Evolutionary conservation across 1,140 invertebrate species (phyloP).

Genomic region (Melipona quadrifasciata): DNA sequence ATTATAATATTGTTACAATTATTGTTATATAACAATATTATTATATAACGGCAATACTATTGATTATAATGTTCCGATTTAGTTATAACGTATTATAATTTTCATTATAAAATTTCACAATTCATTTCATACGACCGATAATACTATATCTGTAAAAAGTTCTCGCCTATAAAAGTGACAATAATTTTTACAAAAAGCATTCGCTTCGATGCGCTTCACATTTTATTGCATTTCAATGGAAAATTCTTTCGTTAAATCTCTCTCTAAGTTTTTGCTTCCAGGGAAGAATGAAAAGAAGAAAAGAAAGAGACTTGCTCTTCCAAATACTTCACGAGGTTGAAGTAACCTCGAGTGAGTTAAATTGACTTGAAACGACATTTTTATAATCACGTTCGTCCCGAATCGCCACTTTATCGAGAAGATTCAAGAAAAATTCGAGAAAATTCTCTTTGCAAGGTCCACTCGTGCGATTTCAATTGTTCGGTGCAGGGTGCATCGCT

Average conservation of each 20-base stretch:
- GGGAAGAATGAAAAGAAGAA: rapidly evolving
- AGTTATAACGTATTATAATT: too few species aligned
- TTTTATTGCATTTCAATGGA: not conserved
- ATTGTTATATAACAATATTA: too few species aligned
- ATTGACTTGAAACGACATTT: not conserved
- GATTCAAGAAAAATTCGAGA: not conserved
- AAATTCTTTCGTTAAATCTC: not conserved
- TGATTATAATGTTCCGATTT: too few species aligned
- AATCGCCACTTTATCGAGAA: not conserved
- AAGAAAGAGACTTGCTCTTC: not conserved
- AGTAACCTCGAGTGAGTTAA: not conserved
- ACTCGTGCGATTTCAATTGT: not conserved
- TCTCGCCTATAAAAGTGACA: too few species aligned
- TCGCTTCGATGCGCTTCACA: not conserved
- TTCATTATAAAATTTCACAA: too few species aligned
- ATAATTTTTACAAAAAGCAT: not conserved
- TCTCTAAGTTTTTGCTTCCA: not conserved
- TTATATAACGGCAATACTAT: too few species aligned
- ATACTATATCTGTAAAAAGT: too few species aligned
- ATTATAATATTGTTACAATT: too few species aligned
- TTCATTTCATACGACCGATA: too few species aligned
- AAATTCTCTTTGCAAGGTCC: not conserved
- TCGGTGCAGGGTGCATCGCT: too few species aligned
- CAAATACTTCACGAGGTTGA: not conserved
- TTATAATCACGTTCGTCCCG: not conserved